Evolutionary conservation across 92 coral and sea anemone genomes (phyloP), one percentile per base, ranked within the genome.

Genomic region (Palythoa caribaeorum): DNA sequence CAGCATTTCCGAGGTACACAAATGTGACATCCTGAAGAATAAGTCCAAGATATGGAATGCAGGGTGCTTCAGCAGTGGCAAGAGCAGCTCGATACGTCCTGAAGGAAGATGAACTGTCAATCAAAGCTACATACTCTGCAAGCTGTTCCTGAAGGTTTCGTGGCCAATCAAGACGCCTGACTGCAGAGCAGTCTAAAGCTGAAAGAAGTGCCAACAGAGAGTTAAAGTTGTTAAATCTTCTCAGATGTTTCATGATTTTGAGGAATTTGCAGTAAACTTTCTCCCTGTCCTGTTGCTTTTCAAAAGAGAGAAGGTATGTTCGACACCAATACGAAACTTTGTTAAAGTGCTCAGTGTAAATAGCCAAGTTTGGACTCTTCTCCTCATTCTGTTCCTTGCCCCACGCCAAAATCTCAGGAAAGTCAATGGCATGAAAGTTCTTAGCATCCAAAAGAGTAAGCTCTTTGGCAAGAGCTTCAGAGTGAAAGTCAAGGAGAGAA

Each of bases 281-380:
- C 93, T 97, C 99, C 38, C 99, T 77, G 83, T 97, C 99, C 65
- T 93, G 96, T 66, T 83, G 96, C 73, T 95, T 95, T 85, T 95
- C 98, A 87, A 97, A 97, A 9, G 98, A 95, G 17, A 97, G 93
- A 59, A 97, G 90, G 79, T 97, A 94, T 8, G 98, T 94, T 37
- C 99, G 98, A 19, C 94, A 91, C 99, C 99, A 97, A 85, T 97
- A 97, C 21, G 99, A 97, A 74, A 97, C 98, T 62, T 95, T 96
- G 93, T 97, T 97, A 87, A 97, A 97, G 72, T 97, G 97, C 75
- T 97, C 99, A 2, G 99, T 97, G 85, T 95, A 97, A 37, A 93
- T 92, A 14, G 96, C 94, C 73, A 97, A 83, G 92, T 97, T 97
- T 62, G 98, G 98, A 73, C 96, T 93, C 71, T 89, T 80, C 85